A percentile compares a stretch with the other conserved stretches of the same genome.
Evolutionary conservation across 2,113 vertebrate genomes (phyloP).

Genomic region (Chaetorhynchus papuensis): DNA sequence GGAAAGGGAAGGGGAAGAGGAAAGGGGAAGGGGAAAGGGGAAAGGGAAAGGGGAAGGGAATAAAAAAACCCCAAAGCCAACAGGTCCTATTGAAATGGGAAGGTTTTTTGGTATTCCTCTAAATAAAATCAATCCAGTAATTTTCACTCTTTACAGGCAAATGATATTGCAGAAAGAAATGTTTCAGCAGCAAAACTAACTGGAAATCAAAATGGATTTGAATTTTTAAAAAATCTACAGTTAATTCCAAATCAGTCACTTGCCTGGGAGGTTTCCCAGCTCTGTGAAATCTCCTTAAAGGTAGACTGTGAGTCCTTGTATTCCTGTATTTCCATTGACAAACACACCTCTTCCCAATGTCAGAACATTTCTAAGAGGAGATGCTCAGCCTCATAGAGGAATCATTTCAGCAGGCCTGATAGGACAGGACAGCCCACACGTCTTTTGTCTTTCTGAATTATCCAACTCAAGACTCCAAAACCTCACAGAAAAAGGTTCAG

Average conservation of each 20-base stretch:
- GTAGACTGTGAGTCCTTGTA: not conserved
- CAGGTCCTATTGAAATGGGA: not conserved
- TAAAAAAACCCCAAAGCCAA: not conserved
- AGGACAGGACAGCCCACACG: not conserved
- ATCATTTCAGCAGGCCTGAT: not conserved
- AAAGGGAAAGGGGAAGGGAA: too few relatives aligned
- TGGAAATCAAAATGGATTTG: not conserved
- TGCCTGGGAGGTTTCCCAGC: not conserved
- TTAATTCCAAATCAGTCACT: not conserved
- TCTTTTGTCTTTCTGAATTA: not conserved
- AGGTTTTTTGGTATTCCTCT: not conserved
- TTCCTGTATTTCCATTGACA: not conserved
- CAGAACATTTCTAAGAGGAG: not conserved
- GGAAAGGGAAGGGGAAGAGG: not conserved
- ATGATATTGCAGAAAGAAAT: not conserved
- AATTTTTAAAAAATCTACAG: not conserved
- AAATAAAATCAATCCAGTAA: not conserved
- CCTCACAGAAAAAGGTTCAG: not conserved
- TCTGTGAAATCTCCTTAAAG: not conserved
- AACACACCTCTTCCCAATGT: not conserved
- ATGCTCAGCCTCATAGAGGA: not conserved
- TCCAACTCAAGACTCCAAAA: not conserved
- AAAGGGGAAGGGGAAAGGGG: too few relatives aligned
- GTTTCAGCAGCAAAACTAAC: not conserved
- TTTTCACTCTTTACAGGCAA: not conserved